Evolutionary conservation across 1,140 invertebrate species (phyloP).

Genomic region (Solenopsis invicta): DNA sequence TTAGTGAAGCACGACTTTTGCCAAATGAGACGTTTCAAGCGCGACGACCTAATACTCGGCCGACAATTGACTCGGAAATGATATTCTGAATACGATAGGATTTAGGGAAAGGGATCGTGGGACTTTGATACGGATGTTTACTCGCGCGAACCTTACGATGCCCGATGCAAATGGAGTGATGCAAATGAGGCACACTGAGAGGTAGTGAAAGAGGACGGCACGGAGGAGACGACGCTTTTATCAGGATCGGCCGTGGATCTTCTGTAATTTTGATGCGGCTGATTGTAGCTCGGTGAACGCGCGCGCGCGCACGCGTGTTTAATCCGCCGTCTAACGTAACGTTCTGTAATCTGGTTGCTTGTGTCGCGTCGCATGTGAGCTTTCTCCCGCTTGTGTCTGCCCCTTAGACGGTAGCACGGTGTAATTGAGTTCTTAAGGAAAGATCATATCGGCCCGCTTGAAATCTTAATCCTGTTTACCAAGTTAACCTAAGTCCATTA

Average conservation of each 20-base stretch:
- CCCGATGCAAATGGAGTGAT: constrained; percentile 54
- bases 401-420: constrained; percentile 21
- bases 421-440: constrained; percentile 76
- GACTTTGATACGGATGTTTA: constrained; percentile 60
- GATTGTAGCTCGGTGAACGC: constrained; percentile 27
- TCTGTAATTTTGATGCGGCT: constrained; percentile 60
- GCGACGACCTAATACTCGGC: constrained; percentile 37
- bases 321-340: constrained; percentile 54
- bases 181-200: constrained; percentile 46
- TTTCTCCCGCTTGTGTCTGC: constrained; percentile 6
- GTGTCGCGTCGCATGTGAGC: constrained; percentile 59
- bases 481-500: constrained; percentile 73
- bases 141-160: constrained; percentile 58
- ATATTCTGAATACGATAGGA: constrained; percentile 42
- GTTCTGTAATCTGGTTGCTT: constrained; percentile 53
- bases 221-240: constrained; percentile 39
- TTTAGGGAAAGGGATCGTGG: constrained; percentile 38
- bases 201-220: constrained; percentile 39
- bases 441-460: constrained; percentile 74
- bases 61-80: constrained; percentile 18
- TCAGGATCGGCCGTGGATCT: constrained; percentile 56
- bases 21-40: constrained; percentile 16
- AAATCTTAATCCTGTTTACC: constrained; percentile 77
- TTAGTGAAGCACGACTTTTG: not conserved
- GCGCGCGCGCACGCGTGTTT: constrained; percentile 27